Evolutionary conservation across 2,888 invertebrate genomes (phyloP), one percentile per base, ranked within the genome.

Genomic region (Platycheirus albimanus): DNA sequence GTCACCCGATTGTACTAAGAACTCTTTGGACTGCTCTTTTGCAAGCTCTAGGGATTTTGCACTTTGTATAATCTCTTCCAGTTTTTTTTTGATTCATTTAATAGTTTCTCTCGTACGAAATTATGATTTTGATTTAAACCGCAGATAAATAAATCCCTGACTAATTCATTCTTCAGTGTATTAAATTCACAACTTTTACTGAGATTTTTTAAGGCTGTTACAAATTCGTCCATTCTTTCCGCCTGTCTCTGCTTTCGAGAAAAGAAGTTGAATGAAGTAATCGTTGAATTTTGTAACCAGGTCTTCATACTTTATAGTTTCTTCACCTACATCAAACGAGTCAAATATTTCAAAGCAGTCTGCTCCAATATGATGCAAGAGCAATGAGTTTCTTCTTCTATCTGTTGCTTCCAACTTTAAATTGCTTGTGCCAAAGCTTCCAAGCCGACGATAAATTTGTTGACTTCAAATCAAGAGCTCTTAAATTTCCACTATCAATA

Each of bases 1-100:
- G 36, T 24, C 41, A 4, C 10, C 20, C 20, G 20, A 13, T 19
- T 13, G 20, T 11, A 45, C 24, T n/a, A 24, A 3, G 5, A 58
- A 58, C 17, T 41, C 24, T 36, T 56, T 20, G 10, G 41, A 41
- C 17, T 58, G n/a, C 41, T 24, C 28, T 28, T 43, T 41, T 43
- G 41, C 15, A n/a, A 43, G 13, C 36, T 58, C 43, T 1, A 43
- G 8, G 7, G 43, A 24, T 24, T 58, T 30, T 28, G 58, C 58
- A 20, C 15, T 43, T 58, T 28, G 28, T 1, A 43, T 30, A 2
- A 43, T 28, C 20, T 33, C n/a, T 13, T 45, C 52, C 3, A 69
- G 36, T 33, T 41, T 45, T 45, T 52, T 67, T 17, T 15, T 8
- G 20, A 41, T 28, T 66, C 38, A 28, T 66, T 66, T 38, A 66